Percentiles rank a stretch among this genome's conserved stretches.
Conservation (phyloP, 2,797 vertebrate genomes). For the Gymnopithys bicolor region DNA sequence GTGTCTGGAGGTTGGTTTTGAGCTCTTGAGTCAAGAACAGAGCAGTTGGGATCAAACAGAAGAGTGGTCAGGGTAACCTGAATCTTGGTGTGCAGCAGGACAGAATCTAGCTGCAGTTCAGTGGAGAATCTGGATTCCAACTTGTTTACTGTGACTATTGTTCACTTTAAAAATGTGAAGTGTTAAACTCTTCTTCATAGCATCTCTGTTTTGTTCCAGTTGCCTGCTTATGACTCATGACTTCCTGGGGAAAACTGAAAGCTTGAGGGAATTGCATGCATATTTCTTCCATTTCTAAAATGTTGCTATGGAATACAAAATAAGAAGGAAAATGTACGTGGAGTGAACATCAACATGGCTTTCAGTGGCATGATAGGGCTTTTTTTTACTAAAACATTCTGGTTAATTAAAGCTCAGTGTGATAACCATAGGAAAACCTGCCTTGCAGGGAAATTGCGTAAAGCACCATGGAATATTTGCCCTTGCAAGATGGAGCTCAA, state of each 20-base stretch:
- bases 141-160: not conserved
- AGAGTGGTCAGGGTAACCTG: fast-evolving
- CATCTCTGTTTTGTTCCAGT: not conserved
- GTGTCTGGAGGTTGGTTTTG: not conserved
- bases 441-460: not conserved
- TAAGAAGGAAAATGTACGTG: not conserved
- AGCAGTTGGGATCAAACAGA: not conserved
- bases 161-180: not conserved
- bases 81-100: not conserved
- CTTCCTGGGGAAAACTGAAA: not conserved
- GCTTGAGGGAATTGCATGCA: not conserved
- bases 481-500: not conserved
- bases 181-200: not conserved
- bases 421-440: not conserved
- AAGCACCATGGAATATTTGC: not conserved
- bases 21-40: not conserved
- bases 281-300: not conserved
- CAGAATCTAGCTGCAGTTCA: not conserved
- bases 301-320: not conserved
- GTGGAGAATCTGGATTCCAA: not conserved
- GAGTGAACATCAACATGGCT: not conserved
- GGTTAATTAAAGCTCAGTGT: not conserved
- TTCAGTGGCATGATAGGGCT: not conserved
- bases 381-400: not conserved
- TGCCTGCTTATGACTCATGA: slow-evolving; percentile 4